These are phyloP conservation scores for Sycobia sp. DNA, from an alignment of 1,140 invertebrate species.

Conservation along the genomic window DNA sequence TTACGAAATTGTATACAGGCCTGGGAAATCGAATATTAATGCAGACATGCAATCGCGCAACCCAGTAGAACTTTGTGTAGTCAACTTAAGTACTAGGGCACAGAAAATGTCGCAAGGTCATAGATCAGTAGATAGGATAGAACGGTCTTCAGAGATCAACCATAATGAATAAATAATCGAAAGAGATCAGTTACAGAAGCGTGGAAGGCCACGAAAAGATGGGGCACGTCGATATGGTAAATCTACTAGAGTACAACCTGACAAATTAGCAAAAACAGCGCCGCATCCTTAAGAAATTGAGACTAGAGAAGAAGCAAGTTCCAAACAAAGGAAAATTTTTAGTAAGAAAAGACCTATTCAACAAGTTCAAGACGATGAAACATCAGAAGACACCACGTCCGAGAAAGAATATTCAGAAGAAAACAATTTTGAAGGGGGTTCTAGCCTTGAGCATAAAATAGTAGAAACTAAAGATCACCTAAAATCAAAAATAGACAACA, in stretches of 20 bases:
- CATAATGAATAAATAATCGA: background rate
- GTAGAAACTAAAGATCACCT: constrained; percentile 7
- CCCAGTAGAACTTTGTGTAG: background rate
- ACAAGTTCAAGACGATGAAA: too few relatives aligned
- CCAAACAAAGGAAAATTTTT: background rate
- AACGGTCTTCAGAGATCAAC: background rate
- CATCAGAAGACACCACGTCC: too few relatives aligned
- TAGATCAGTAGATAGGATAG: constrained; percentile 10
- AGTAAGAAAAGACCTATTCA: too few relatives aligned
- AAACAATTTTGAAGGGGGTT: too few relatives aligned
- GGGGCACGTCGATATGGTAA: background rate
- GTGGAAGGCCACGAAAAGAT: background rate
- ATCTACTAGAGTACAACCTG: too few relatives aligned
- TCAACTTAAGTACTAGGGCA: background rate
- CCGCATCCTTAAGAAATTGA: constrained; percentile 2
- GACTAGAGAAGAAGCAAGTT: too few relatives aligned
- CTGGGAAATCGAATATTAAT: too few relatives aligned
- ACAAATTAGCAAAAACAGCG: background rate
- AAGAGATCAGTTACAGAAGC: background rate
- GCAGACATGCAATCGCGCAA: constrained; percentile 9
- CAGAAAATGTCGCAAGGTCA: constrained; percentile 26
- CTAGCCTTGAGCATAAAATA: too few relatives aligned
- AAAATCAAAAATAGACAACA: too few relatives aligned
- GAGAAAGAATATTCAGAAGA: too few relatives aligned
- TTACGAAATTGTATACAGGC: too few relatives aligned